Percentiles rank a stretch among this genome's conserved stretches.
phyloP scores from a whole-genome alignment of 2,113 vertebrate genomes.

The Mirounga angustirostris region DNA sequence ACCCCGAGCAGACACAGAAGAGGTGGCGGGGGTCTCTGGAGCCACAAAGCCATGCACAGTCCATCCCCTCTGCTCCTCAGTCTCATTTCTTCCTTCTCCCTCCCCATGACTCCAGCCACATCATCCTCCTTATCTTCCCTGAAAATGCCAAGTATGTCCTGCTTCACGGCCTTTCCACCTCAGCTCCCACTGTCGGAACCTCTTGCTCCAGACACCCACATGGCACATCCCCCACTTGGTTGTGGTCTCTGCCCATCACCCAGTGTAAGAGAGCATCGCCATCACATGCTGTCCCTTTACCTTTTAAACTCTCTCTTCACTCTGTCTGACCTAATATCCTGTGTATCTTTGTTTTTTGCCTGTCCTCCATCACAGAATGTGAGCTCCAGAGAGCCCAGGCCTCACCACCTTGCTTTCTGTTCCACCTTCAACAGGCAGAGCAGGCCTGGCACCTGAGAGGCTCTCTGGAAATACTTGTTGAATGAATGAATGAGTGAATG shows the following conservation, averaged over 20 bases:
- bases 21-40: rapidly evolving
- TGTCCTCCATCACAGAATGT: too few species aligned
- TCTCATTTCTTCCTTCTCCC: neutral
- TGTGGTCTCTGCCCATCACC: neutral
- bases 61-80: rapidly evolving
- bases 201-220: too few species aligned
- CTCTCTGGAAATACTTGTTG: neutral
- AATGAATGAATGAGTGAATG: neutral
- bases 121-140: neutral
- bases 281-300: neutral
- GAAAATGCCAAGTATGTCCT: too few species aligned
- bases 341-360: neutral
- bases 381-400: neutral
- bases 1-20: neutral
- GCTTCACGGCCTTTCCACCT: neutral
- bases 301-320: neutral
- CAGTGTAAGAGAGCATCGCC: neutral
- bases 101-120: neutral
- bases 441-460: neutral
- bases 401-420: neutral
- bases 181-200: neutral
- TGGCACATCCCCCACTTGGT: neutral
- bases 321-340: neutral
- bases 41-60: neutral
- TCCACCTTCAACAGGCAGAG: neutral